phyloP scores from a whole-genome alignment of 2,888 invertebrate genomes.

The Torymus auratus region DNA sequence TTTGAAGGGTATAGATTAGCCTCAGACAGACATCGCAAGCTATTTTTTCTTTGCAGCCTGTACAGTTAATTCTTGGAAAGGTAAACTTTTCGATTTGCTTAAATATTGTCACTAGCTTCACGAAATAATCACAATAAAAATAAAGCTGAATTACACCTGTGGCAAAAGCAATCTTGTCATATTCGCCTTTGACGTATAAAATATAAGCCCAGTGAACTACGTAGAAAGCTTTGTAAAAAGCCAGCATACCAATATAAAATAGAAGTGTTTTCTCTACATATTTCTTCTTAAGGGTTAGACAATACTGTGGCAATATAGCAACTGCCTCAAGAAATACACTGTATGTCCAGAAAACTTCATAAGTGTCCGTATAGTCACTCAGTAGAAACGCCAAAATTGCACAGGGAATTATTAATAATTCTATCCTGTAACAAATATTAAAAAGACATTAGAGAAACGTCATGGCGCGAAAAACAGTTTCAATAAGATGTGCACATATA shows the following conservation, averaged over 20 bases:
- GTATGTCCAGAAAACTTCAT: neutral
- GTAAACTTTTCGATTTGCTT: too few relatives aligned
- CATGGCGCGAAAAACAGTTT: too few relatives aligned
- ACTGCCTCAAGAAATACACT: slow-evolving; percentile 15
- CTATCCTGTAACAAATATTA: neutral
- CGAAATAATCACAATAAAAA: neutral
- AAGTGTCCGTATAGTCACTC: neutral
- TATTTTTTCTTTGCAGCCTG: too few relatives aligned
- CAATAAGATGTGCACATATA: too few relatives aligned
- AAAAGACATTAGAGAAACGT: neutral
- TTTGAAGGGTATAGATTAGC: too few relatives aligned
- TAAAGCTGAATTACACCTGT: slow-evolving; percentile 8
- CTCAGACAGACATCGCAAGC: too few relatives aligned
- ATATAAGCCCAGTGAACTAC: slow-evolving; percentile 11
- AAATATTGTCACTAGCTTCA: too few relatives aligned
- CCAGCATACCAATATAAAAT: neutral
- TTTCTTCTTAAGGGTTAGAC: neutral
- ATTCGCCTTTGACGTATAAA: neutral
- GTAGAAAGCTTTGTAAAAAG: slow-evolving; percentile 5
- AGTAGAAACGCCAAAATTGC: neutral
- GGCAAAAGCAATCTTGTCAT: neutral
- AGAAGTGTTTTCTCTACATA: neutral
- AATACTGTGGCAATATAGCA: slow-evolving; percentile 4
- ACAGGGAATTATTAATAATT: neutral
- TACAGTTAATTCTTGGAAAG: too few relatives aligned